These are phyloP conservation scores for Corvus cornix DNA, from an alignment of 2,113 vertebrate species.

Conservation along the genomic window DNA sequence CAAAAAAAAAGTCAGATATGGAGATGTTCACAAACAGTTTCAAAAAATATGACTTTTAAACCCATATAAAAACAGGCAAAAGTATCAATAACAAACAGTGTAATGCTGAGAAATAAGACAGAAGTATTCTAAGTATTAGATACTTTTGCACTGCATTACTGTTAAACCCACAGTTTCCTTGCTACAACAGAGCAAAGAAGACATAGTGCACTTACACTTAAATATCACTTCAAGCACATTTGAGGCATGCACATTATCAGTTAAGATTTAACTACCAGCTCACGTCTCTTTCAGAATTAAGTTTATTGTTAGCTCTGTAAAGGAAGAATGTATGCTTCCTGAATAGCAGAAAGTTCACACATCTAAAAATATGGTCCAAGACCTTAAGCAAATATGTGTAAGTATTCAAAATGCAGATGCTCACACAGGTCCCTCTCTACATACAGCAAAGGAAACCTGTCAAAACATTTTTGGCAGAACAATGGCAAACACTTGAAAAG, in stretches of 20 bases:
- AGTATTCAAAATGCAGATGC: neutral
- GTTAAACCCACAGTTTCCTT: neutral
- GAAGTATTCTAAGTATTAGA: neutral
- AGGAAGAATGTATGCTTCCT: neutral
- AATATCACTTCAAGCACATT: neutral
- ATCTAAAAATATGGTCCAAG: neutral
- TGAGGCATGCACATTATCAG: fast-evolving
- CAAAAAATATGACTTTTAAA: neutral
- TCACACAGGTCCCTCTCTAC: neutral
- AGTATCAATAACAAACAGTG: neutral
- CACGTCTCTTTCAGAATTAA: neutral
- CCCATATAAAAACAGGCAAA: neutral
- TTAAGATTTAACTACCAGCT: neutral
- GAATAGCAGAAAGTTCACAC: neutral
- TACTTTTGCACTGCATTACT: neutral
- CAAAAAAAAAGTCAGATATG: neutral
- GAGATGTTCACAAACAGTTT: neutral
- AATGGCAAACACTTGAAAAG: neutral
- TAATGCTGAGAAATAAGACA: neutral
- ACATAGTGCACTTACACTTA: neutral
- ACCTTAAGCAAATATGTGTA: neutral
- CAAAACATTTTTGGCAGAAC: neutral
- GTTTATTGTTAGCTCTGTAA: neutral
- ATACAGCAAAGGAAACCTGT: neutral
- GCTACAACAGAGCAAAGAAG: neutral